phyloP scores from a whole-genome alignment of 2,797 vertebrate genomes.

The Podarcis siculus region DNA sequence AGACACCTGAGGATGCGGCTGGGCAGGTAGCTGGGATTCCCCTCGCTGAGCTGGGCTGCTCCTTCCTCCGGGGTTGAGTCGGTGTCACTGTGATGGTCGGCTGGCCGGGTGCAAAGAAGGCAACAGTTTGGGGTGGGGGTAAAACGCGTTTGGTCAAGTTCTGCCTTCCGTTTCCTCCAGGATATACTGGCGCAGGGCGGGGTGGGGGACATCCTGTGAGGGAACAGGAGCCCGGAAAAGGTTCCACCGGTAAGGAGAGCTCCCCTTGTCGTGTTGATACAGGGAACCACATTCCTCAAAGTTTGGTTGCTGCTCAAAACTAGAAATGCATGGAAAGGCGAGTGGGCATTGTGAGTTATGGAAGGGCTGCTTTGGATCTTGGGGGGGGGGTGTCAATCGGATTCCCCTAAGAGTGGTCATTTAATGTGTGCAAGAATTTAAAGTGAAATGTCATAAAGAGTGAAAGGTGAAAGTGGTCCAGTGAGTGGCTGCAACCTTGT shows the following conservation, averaged over 20 bases:
- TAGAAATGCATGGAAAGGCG: fast-evolving
- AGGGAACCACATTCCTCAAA: not conserved
- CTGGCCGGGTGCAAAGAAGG: too few relatives aligned
- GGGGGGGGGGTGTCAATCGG: not conserved
- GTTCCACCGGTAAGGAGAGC: not conserved
- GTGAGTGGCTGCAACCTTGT: too few relatives aligned
- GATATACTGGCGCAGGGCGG: not conserved
- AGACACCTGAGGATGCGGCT: not conserved
- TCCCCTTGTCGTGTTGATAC: not conserved
- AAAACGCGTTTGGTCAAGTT: not conserved
- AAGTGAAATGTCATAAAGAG: not conserved
- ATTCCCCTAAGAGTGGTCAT: not conserved
- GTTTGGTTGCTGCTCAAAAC: not conserved
- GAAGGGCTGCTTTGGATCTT: not conserved
- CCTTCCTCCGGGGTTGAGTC: not conserved
- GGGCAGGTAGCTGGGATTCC: not conserved
- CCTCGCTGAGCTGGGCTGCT: too few relatives aligned
- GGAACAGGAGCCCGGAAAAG: not conserved
- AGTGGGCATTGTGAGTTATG: too few relatives aligned
- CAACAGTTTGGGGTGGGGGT: not conserved
- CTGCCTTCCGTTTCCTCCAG: not conserved
- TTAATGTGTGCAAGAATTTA: too few relatives aligned
- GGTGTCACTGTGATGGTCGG: not conserved
- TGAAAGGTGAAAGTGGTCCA: too few relatives aligned
- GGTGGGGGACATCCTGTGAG: not conserved